Base-by-base conservation (phyloP, 2,888 invertebrate species). In the Melikaiella ostensackeni region DNA sequence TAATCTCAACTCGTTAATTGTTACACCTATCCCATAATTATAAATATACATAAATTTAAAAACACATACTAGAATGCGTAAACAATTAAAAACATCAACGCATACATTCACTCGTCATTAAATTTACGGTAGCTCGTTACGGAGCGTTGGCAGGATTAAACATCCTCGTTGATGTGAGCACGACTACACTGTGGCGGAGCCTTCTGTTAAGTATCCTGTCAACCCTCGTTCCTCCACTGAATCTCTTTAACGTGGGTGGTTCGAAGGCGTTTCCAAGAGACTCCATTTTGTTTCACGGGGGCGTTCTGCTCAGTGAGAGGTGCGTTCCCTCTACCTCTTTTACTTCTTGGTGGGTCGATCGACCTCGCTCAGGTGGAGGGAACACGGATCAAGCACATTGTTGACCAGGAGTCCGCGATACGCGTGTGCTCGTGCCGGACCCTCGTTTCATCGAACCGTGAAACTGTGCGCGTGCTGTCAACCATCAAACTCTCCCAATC, bases 401-500 rank as follows among this genome's bases (percentile, higher is more conserved):
- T 86, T 87, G 88, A 83, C 79, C 88, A 83, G 86, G 87, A 88
- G 89, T 89, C 88, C 88, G 88, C 86, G 89, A 89, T 86, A 88
- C 88, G 89, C 86, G 89, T 83, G 88, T 85, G 87, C 86, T 88
- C 83, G 88, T 85, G 87, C 83, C 79, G 80, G 75, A 66, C 61
- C 75, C 77, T 66, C 63, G 64, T 75, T 64, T 75, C 77, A 75
- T 38, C 80, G 70, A 74, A 76, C 78, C 79, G 75, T 75, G 76
- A 75, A 77, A 63, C 55, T 74, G 70, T 79, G 61, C 75, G 74
- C 62, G 64, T 74, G 35, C 55, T 75, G 66, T 66, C 76, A 73
- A 61, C 75, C 50, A 50, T 70, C 30, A 70, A 50, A 70, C 70
- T 55, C 50, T 50, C 13, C 50, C 46, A 50, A 33, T 70, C 5